A percentile compares a stretch with the other conserved stretches of the same genome.
These are phyloP conservation scores for Coelopa frigida DNA, from an alignment of 1,140 invertebrate species.

Conservation along the genomic window DNA sequence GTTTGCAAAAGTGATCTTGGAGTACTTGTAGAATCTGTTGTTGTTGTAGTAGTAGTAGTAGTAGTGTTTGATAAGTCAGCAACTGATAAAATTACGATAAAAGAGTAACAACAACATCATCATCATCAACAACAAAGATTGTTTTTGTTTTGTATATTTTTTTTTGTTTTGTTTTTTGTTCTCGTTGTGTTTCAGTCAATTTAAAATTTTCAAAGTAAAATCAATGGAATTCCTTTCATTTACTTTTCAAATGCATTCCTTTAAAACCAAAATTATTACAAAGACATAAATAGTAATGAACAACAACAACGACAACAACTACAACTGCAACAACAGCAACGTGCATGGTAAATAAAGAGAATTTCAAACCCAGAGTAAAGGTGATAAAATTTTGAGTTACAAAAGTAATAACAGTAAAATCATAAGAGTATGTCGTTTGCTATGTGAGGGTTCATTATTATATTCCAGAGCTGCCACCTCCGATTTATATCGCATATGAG, in stretches of 20 bases:
- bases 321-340: constrained; percentile 32
- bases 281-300: constrained; percentile 1
- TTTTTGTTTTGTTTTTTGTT: constrained; percentile 5
- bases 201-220: no score
- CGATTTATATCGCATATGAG: constrained; percentile 6
- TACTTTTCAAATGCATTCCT: no score
- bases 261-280: no score
- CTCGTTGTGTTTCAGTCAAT: background rate
- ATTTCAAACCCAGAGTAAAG: background rate
- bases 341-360: constrained; percentile 27
- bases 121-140: constrained; percentile 3
- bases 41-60: no score
- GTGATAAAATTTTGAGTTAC: background rate
- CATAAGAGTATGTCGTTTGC: constrained; percentile 10
- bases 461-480: constrained; percentile 20
- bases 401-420: constrained; percentile 8
- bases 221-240: no score
- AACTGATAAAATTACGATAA: no score
- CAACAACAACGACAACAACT: constrained; percentile 15
- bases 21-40: no score
- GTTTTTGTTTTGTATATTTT: background rate
- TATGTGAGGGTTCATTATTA: no score
- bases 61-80: no score
- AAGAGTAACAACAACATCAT: no score
- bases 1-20: no score